Base-by-base conservation (phyloP, 2,888 invertebrate species). In the Sphecodes monilicornis region DNA sequence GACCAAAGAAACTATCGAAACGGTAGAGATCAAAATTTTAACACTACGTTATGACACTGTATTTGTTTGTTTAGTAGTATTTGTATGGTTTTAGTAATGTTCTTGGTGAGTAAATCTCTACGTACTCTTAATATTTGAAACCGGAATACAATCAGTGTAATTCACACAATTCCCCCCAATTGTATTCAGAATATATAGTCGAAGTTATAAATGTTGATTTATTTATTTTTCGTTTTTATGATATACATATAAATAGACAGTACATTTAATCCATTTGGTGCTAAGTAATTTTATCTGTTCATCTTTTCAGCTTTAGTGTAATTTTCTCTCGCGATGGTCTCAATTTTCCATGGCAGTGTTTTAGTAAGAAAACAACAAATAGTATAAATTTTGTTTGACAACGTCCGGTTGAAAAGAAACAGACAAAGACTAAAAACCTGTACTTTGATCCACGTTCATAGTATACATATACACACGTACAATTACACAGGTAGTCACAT, bases 191-290 rank as follows among this genome's bases (percentile, higher is more conserved):
- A 82, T 74, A 68, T 78, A 46, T 78, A 60, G 76, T 75, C 32
- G 57, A 90, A 89, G 90, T 93, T 93, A 93, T 90, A 91, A 93
- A 93, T 94, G 92, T 93, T 93, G 93, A 89, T 93, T 94, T 92
- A 88, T 88, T 88, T 87, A 90, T 83, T 90, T 90, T 85, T 86
- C 86, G 89, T 84, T 91, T 78, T 87, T 90, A 90, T 88, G 76
- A 86, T 85, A 87, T 54, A n/a, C n/a, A 50, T 22, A 41, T 41
- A 41, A 80, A 84, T 88, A 88, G 66, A 84, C 76, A 82, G 64
- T 88, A 78, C 82, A 78, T 82, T 87, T 85, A 82, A 85, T 74
- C 70, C 68, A 76, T 36, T 87, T 88, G 79, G 72, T 80, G 82
- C 80, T 84, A 87, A 79, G 85, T 90, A 78, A 82, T 85, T 86